Conservation (phyloP, 1,140 invertebrate species). For the Thaumatotibia leucotreta region DNA sequence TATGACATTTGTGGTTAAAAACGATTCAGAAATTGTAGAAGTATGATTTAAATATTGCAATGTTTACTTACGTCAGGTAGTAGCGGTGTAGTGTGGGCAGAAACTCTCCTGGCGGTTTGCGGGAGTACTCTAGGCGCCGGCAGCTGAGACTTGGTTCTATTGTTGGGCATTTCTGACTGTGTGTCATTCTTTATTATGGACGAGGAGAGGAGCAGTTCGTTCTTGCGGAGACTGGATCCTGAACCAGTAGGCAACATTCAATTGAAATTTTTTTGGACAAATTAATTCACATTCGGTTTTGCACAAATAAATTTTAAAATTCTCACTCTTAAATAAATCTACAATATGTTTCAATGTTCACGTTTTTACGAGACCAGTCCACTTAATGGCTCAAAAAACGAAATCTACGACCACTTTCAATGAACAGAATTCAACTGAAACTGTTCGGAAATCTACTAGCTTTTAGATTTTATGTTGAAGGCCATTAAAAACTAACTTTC, state of each 20-base stretch:
- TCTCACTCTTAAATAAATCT: too few species aligned
- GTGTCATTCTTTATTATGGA: conserved; percentile 83
- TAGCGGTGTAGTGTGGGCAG: conserved; percentile 57
- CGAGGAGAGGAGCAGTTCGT: conserved; percentile 76
- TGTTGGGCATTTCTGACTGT: conserved; percentile 76
- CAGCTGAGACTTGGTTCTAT: conserved; percentile 46
- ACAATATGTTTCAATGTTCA: not conserved
- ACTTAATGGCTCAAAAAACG: not conserved
- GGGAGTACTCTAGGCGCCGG: conserved; percentile 50
- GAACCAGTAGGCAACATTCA: not conserved
- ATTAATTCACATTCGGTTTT: too few species aligned
- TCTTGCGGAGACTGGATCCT: conserved; percentile 72
- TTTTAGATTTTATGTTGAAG: not conserved
- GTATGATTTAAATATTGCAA: too few species aligned
- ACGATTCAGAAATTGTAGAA: too few species aligned
- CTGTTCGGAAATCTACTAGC: not conserved
- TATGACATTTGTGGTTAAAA: too few species aligned
- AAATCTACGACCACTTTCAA: not conserved
- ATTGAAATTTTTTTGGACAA: too few species aligned
- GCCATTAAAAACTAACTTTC: conserved; percentile 1
- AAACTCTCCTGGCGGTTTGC: conserved; percentile 47
- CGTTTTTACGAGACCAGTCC: not conserved
- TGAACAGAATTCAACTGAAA: not conserved
- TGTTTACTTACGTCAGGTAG: conserved; percentile 55
- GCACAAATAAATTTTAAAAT: too few species aligned